Base-by-base conservation (phyloP, 2,113 vertebrate genomes). In the Pedionomus torquatus region DNA sequence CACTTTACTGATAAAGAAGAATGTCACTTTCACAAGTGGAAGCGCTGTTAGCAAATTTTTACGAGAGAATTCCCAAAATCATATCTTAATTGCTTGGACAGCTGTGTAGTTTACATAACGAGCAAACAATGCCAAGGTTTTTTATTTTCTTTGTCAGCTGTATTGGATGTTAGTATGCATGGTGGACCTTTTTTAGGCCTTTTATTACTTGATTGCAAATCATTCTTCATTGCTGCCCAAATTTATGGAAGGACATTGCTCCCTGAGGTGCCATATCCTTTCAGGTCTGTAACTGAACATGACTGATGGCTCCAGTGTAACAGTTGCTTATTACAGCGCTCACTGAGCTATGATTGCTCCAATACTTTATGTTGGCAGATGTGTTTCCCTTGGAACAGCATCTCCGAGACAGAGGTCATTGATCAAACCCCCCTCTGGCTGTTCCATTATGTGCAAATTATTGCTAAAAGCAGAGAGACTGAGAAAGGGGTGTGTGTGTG, bases 291-390 rank as follows among this genome's bases (percentile, higher is more conserved):
- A 99, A 98, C 98, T 98, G 98, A 98, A 98, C 98, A 98, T 98
- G 98, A 98, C 98, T 98, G 98, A 98, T 98, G 98, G 98, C 92
- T 97, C 97, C 97, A 98, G 98, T 98, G 98, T 98, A 98, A 98
- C 98, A 98, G 98, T 98, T 98, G 98, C 98, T 99, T 98, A 98
- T 98, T 99, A 98, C 94, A 80, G 97, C 92, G 93, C 98, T 98
- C 98, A 98, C 98, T 98, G 98, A 98, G 98, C 98, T 98, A 98
- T 98, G 98, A 99, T 99, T 98, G 98, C 98, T 98, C 98, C 98
- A 98, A 98, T 98, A 98, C 98, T 99, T 98, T 98, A 98, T 98
- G 98, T 98, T 99, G 98, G 98, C 98, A 99, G 98, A 98, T 98
- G 98, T 98, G 98, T 98, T 98, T 99, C 98, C 98, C 98, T 98